Evolutionary conservation across 2,797 vertebrate species (phyloP).

Genomic region (Microctenopoma lineatum): DNA sequence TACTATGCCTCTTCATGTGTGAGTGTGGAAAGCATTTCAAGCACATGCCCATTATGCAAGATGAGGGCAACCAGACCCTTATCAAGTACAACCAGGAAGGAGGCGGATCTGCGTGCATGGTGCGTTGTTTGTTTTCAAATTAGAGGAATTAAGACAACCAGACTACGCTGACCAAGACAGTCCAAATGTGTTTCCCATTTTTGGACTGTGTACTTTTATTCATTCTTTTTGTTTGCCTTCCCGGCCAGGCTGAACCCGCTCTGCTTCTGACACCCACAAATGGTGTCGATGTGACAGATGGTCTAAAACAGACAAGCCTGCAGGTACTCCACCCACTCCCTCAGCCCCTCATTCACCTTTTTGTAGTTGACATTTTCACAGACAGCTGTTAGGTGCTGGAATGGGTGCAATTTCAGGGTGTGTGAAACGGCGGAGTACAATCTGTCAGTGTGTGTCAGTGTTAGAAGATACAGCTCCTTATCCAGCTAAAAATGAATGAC

Average conservation of each 20-base stretch:
- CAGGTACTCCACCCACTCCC: slow-evolving; percentile 35
- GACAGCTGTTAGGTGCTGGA: not conserved
- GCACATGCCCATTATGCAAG: not conserved
- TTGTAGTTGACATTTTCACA: not conserved
- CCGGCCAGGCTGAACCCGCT: slow-evolving; percentile 36
- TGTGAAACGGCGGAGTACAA: not conserved
- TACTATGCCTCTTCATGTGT: slow-evolving; percentile 52
- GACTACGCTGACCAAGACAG: no score
- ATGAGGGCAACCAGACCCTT: slow-evolving; percentile 84
- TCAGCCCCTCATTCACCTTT: not conserved
- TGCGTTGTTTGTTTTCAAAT: slow-evolving; percentile 28
- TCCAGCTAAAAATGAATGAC: not conserved
- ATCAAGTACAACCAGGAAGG: slow-evolving; percentile 87
- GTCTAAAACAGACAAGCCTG: not conserved
- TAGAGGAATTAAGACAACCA: not conserved
- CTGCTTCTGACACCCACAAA: not conserved
- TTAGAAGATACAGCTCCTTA: not conserved
- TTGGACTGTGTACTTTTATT: not conserved
- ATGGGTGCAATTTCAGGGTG: not conserved
- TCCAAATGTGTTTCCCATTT: not conserved
- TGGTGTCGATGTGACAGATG: not conserved
- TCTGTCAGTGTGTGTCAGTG: no score
- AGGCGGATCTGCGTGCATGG: slow-evolving; percentile 63
- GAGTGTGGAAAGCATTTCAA: not conserved
- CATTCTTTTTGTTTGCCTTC: not conserved